Base-by-base conservation (phyloP, 2,797 vertebrate genomes). In the Scleropages formosus region DNA sequence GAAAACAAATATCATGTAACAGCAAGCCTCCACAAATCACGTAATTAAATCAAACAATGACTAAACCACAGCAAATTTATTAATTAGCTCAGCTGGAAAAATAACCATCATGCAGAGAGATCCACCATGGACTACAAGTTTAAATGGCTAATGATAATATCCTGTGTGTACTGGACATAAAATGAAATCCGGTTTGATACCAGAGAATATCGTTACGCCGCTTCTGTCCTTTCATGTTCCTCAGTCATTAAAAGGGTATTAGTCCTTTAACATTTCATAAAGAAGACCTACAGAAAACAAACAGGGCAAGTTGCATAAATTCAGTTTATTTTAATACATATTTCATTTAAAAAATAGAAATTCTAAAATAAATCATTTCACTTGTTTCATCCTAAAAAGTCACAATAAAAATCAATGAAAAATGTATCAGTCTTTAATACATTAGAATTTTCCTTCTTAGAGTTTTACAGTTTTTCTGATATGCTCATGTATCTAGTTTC, bases 281-380 rank as follows among this genome's bases (percentile, higher is more conserved):
- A 15, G n/a, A 49, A 49, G 59, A 62, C 18, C 22, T 61, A 22
- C 12, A 63, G 18, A 64, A 24, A 47, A n/a, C 59, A 75, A 64
- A 77, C 77, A 59, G 67, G 46, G 64, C 71, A 72, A 82, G 89
- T 92, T 94, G 90, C 90, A 95, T 92, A 94, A 94, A 94, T 91
- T 95, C 92, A 90, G 90, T 98, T 98, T 96, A 95, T 96, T 97
- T 93, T 91, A 94, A 94, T 95, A 92, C 93, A 94, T 93, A 95
- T 94, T 95, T 96, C 93, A 95, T 96, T 96, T 95, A 88, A 96
- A 98, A 98, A 98, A 98, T 97, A 98, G 87, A 96, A 95, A 95
- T 93, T 95, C 94, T 97, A 96, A 94, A 96, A 95, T 93, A 93
- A 95, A 89, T 93, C 87, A 93, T 94, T 91, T 94, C 92, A 89